These are phyloP conservation scores for Liparis tanakae DNA, from an alignment of 2,797 vertebrate species.

Conservation along the genomic window DNA sequence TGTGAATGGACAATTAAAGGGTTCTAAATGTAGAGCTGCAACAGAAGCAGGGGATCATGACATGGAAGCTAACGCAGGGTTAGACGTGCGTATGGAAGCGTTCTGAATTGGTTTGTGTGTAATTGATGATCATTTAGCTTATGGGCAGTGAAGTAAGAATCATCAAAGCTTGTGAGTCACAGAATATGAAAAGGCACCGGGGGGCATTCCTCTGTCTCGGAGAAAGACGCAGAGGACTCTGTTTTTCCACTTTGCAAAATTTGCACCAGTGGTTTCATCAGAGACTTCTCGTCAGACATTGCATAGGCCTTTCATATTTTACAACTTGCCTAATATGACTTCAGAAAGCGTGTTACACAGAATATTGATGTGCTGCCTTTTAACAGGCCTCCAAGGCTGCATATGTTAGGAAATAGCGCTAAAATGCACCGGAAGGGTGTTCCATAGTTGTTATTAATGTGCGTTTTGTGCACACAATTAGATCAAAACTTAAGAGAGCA, in stretches of 20 bases:
- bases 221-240: slow-evolving; percentile 58
- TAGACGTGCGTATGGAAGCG: slow-evolving; percentile 48
- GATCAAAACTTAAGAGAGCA: slow-evolving; percentile 47
- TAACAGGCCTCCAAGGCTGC: slow-evolving; percentile 57
- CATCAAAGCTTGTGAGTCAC: slow-evolving; percentile 60
- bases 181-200: slow-evolving; percentile 54
- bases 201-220: slow-evolving; percentile 46
- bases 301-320: slow-evolving; percentile 64
- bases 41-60: slow-evolving; percentile 55
- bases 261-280: slow-evolving; percentile 65
- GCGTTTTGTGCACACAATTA: slow-evolving; percentile 60
- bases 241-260: slow-evolving; percentile 69
- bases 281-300: slow-evolving; percentile 62
- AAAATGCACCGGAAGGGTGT: slow-evolving; percentile 57
- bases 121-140: slow-evolving; percentile 62
- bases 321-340: slow-evolving; percentile 58
- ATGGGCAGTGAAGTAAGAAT: slow-evolving; percentile 59
- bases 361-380: slow-evolving; percentile 63
- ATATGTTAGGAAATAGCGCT: slow-evolving; percentile 55
- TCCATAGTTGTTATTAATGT: slow-evolving; percentile 60
- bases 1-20: slow-evolving; percentile 74
- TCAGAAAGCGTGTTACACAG: slow-evolving; percentile 71
- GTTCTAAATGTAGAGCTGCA: slow-evolving; percentile 46
- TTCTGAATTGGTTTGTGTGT: slow-evolving; percentile 57
- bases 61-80: slow-evolving; percentile 53